Conservation (phyloP, 2,888 invertebrate genomes). For the Chymomyza amoena region DNA sequence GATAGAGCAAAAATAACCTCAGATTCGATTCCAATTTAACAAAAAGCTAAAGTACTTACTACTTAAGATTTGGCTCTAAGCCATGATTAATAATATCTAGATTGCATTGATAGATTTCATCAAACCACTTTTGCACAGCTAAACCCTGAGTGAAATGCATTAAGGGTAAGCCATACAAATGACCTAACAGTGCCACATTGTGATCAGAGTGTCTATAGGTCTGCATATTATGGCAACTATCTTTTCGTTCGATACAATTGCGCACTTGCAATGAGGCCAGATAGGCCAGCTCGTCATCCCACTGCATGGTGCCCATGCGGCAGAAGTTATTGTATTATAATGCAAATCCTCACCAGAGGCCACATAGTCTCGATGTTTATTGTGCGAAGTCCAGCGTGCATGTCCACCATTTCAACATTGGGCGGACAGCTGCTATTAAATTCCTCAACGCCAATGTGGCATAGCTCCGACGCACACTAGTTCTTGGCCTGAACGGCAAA, state of each 20-base stretch:
- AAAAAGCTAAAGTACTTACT: constrained; percentile 30
- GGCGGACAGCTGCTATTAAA: constrained; percentile 35
- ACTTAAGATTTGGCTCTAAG: constrained; percentile 38
- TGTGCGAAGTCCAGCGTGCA: constrained; percentile 35
- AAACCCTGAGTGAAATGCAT: constrained; percentile 19
- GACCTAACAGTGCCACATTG: constrained; percentile 38
- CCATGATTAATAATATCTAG: constrained; percentile 33
- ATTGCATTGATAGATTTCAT: constrained; percentile 34
- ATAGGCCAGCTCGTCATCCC: constrained; percentile 47
- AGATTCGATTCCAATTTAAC: not conserved
- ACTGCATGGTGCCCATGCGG: constrained; percentile 48
- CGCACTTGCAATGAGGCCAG: constrained; percentile 38
- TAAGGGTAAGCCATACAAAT: constrained; percentile 20
- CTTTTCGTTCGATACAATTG: constrained; percentile 43
- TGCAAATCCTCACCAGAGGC: constrained; percentile 37
- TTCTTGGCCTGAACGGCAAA: constrained; percentile 30
- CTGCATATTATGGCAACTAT: constrained; percentile 48
- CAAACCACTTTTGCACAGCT: constrained; percentile 42
- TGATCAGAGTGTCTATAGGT: constrained; percentile 43
- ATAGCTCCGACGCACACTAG: constrained; percentile 36
- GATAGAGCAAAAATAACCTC: too few species aligned
- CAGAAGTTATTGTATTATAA: constrained; percentile 39
- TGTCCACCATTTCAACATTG: constrained; percentile 33
- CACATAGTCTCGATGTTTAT: constrained; percentile 40
- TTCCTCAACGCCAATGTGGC: constrained; percentile 36